Conservation (phyloP, 2,113 vertebrate species). For the Tragelaphus strepsiceros region DNA sequence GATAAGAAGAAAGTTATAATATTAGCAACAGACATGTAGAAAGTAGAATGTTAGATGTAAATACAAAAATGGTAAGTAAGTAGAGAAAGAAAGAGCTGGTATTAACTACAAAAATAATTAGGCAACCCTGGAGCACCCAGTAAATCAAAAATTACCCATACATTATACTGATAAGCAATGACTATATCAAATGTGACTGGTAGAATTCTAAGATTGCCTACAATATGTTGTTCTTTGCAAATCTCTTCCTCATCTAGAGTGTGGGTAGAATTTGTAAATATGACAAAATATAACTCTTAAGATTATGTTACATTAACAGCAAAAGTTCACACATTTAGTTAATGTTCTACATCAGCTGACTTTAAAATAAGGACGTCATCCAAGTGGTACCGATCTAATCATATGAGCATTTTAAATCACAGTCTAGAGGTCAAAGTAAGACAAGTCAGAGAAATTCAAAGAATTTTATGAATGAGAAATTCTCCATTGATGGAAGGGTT, state of each 20-base stretch:
- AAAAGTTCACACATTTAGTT: not conserved
- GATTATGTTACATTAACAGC: not conserved
- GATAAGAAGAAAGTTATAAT: not conserved
- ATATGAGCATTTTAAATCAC: not conserved
- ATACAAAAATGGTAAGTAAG: not conserved
- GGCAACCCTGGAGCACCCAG: not conserved
- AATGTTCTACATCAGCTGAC: not conserved
- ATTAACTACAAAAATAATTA: not conserved
- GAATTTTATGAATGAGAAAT: not conserved
- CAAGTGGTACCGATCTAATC: not conserved
- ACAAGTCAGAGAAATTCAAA: not conserved
- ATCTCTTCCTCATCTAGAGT: not conserved
- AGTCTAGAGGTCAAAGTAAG: not conserved
- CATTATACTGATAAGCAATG: not conserved
- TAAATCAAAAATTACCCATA: not conserved
- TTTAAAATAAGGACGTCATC: not conserved
- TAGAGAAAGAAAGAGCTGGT: not conserved
- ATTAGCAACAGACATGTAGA: not conserved
- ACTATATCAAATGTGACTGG: not conserved
- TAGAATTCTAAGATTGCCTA: not conserved
- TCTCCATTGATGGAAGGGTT: not conserved
- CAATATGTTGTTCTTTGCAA: not conserved
- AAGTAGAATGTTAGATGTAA: not conserved
- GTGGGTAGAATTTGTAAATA: not conserved
- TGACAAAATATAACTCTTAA: not conserved